A percentile compares a stretch with the other conserved stretches of the same genome.
Evolutionary conservation across 35 echinoderm and acorn worm genomes (phyloP).

Genomic region (Apostichopus californicus): DNA sequence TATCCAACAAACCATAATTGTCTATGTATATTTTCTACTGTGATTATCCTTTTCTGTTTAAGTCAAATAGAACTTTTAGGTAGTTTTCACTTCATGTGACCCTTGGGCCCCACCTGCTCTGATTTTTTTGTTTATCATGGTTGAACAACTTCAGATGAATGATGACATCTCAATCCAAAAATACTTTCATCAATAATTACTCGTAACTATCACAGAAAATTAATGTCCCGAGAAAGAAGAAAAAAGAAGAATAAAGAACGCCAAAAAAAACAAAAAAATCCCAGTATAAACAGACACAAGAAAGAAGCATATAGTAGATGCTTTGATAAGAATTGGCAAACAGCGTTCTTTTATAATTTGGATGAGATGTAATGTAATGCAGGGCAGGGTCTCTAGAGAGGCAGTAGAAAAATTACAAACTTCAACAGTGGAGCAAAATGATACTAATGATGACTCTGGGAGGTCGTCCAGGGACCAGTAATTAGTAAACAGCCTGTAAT

Average conservation of each 20-base stretch:
- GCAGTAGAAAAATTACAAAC: slow-evolving; percentile 23
- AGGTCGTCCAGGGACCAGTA: slow-evolving; percentile 22
- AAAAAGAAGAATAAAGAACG: neutral
- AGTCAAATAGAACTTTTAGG: neutral
- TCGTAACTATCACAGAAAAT: slow-evolving; percentile 4
- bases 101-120: slow-evolving; percentile 28
- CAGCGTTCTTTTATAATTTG: neutral
- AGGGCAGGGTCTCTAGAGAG: neutral
- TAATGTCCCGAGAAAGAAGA: neutral
- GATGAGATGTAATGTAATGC: slow-evolving; percentile 34
- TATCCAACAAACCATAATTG: no score
- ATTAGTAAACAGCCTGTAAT: slow-evolving; percentile 15
- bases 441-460: slow-evolving; percentile 24
- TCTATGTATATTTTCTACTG: no score
- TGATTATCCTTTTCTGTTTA: no score
- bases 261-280: neutral
- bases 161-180: slow-evolving; percentile 35
- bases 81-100: neutral
- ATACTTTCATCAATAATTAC: slow-evolving; percentile 28
- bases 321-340: neutral
- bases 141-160: neutral
- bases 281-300: neutral
- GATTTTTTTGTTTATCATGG: neutral
- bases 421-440: slow-evolving; percentile 1
- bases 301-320: neutral